Base-by-base conservation (phyloP, 1,140 invertebrate species). In the Anastrepha obliqua region DNA sequence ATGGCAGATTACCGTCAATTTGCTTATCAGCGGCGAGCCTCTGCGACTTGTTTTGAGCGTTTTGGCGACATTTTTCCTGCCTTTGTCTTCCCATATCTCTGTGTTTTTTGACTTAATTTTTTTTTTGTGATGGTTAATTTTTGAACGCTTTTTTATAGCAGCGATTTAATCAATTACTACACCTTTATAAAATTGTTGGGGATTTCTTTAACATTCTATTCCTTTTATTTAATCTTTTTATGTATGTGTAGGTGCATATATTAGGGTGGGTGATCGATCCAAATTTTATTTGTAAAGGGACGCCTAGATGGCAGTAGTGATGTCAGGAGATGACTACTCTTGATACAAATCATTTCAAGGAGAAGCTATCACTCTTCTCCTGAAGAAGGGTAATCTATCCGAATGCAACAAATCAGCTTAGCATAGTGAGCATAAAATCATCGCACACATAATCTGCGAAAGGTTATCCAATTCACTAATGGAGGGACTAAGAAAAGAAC, bases 21-120 rank as follows among this genome's bases (percentile, higher is more conserved):
- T 59, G 20, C 85, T 60, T 86, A 60, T 65, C 85, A 60, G 1
- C 58, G 15, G 29, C 29, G 6, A 51, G 15, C 78, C 58, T 86
- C 58, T 62, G 62, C 13, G 59, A 29, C 13, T 86, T 64, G 39
- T 17, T 0, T 15, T 86, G 58, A 65, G 58, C 59, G 58, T 65
- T 86, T 65, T 86, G 58, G 85, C 62, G 58, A 65, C 85, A 60
- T 44, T 86, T 65, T 65, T 65, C 85, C 62, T 86, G 29, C 58
- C 55, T 62, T 65, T 65, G 62, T 39, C 59, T n/a, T 86, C 17
- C 17, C 85, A 64, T 86, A 60, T 59, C 62, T 60, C 58, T 62
- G 29, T 15, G 39, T 59, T 85, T 17, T 17, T 8, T 29, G 42
- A 59, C 78, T 85, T 51, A 17, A 39, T 20, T 58, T 59, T 7